Conservation (phyloP, 2,888 invertebrate genomes). For the Thumatha senex region DNA sequence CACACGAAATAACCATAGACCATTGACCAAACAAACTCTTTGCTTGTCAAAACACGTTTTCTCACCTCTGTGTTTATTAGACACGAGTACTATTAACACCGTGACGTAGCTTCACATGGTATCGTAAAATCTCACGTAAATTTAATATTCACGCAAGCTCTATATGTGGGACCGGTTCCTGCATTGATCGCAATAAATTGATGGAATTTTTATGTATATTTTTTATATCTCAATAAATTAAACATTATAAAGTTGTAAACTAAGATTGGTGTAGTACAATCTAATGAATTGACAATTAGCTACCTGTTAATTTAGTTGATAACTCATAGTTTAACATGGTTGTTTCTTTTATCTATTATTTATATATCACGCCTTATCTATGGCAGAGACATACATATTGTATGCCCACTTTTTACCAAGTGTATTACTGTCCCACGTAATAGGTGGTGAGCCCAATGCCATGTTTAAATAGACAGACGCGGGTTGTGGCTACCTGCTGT, state of each 20-base stretch:
- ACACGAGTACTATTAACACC: conserved; percentile 2
- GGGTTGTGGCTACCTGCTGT: too few species aligned
- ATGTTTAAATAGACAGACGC: too few species aligned
- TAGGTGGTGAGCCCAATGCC: too few species aligned
- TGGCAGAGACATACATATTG: too few species aligned
- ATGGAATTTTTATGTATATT: background rate
- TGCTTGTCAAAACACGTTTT: conserved; percentile 5
- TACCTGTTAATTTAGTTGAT: background rate
- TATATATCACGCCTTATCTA: too few species aligned
- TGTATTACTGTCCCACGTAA: too few species aligned
- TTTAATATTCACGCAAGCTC: background rate
- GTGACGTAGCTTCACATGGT: background rate
- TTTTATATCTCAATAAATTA: background rate
- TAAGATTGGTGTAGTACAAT: background rate
- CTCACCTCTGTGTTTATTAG: conserved; percentile 6
- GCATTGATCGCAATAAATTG: background rate
- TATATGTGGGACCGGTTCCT: conserved; percentile 1
- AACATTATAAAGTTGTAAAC: background rate
- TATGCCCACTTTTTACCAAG: too few species aligned
- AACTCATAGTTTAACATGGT: too few species aligned
- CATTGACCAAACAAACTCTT: conserved; percentile 2
- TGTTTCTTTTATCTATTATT: too few species aligned
- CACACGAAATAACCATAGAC: background rate
- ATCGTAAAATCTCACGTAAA: conserved; percentile 4
- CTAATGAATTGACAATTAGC: background rate